These are phyloP conservation scores for Porites rus DNA, from an alignment of 92 coral and sea anemone species.

Conservation along the genomic window DNA sequence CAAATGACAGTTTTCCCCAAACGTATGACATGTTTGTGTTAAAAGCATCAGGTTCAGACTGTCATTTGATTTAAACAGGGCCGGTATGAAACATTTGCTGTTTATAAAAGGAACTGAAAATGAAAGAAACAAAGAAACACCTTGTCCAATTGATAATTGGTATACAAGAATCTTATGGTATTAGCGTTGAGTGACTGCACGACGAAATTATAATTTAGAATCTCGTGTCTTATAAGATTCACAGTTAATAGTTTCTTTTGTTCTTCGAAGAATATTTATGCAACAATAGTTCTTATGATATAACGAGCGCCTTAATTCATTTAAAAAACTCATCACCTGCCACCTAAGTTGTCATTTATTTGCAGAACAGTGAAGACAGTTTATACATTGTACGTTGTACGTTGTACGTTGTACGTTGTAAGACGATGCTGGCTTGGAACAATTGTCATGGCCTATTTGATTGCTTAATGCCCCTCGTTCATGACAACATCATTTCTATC, in stretches of 20 bases:
- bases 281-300: background rate
- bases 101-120: background rate
- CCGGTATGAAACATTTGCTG: background rate
- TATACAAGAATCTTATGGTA: too few species aligned
- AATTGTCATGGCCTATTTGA: background rate
- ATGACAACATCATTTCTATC: background rate
- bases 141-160: too few species aligned
- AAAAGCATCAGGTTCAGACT: too few species aligned
- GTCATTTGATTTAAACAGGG: too few species aligned
- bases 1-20: background rate
- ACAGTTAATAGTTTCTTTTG: background rate
- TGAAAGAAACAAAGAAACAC: too few species aligned
- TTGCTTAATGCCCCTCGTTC: background rate
- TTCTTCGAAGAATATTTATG: slow-evolving; percentile 3
- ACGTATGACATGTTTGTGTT: background rate
- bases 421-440: slow-evolving; percentile 1
- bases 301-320: slow-evolving; percentile 25
- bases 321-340: slow-evolving; percentile 16
- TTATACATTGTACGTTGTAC: background rate
- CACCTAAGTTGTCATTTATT: slow-evolving; percentile 2
- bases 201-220: background rate
- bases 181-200: too few species aligned
- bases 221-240: background rate
- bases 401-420: background rate
- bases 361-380: background rate